Base-by-base conservation (phyloP, 2,113 vertebrate genomes). In the Cavia porcellus region DNA sequence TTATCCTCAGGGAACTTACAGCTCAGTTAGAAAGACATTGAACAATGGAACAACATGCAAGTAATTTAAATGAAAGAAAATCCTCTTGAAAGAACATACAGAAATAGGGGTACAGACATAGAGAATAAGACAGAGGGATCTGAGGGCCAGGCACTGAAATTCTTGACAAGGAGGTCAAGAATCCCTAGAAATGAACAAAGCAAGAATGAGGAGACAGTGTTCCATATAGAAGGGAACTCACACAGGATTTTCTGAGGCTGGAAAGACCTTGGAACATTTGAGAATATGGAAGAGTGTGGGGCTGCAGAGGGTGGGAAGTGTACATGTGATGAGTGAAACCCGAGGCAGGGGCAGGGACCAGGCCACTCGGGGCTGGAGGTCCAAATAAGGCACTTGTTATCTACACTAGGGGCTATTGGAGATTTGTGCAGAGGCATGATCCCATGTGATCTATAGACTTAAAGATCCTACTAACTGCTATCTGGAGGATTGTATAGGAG, bases 321-420 rank as follows among this genome's bases (percentile, higher is more conserved):
- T 12, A 66, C 7, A 3, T 3, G 11, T 0, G 5, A 2, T 8
- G 64, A 66, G 8, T 14, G 42, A 24, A 25, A 12, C 5, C 25
- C 14, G 22, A 32, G 35, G 74, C 25, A 8, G 50, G 3, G 12
- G 32, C 57, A 52, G n/a, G 13, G 3, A 32, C 52, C 19, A 0
- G 32, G 64, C 55, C 62, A 50, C 17, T 8, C 19, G 45, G 28
- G n/a, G 3, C 66, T 50, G 35, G 20, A 70, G 47, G 35, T 42
- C 32, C 17, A 20, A 47, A 4, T 9, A 61, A 10, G 19, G 8
- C 83, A 47, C 30, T 38, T 66, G 12, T 20, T 57, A 8, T 14
- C 72, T n/a, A 13, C 45, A 62, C 22, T 42, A 19, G 61, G 15
- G 42, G 25, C 22, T 38, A 57, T 14, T 3, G 10, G 25, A 4